Base-by-base conservation (phyloP, 2,797 vertebrate genomes). In the Lutjanus campechanus region DNA sequence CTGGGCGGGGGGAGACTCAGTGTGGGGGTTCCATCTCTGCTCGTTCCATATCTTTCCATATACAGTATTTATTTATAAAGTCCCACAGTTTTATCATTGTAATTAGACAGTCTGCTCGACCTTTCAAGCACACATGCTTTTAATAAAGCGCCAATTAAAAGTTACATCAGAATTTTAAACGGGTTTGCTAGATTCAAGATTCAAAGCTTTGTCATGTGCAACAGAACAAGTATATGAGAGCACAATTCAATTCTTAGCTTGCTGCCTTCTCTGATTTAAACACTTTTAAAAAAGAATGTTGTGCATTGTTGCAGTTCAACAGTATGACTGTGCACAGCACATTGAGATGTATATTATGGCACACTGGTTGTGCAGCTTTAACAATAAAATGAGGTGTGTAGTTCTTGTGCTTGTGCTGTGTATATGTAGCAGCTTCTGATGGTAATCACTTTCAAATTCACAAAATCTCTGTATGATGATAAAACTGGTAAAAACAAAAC, bases 51-150 rank as follows among this genome's bases (percentile, higher is more conserved):
- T 63, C n/a, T 44, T 50, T 50, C 9, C 25, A 67, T 41, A 25
- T 12, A 20, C 15, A 50, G 8, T 12, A 25, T 67, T 36, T 55
- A 40, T 46, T 25, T 60, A 3, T 11, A 12, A 54, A 11, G 20
- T 56, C n/a, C 44, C 46, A 43, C 55, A 49, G 29, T 36, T 36
- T 36, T 36, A 44, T 50, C 10, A 47, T 41, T 64, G 10, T 19
- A n/a, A 44, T 54, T 9, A 19, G 17, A 41, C 20, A 7, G 22
- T 9, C 56, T 73, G 56, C 16, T 43, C 56, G 25, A 51, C 5
- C 12, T 49, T 13, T n/a, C 2, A 19, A 71, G 36, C 19, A 16
- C 43, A 54, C 43, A 54, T 69, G 74, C 12, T 72, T 65, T 65
- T 17, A 72, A 41, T 54, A 12, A 75, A 62, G 11, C 9, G 3